These are phyloP conservation scores for Oryzias sinensis DNA, from an alignment of 2,797 vertebrate species.

Conservation along the genomic window DNA sequence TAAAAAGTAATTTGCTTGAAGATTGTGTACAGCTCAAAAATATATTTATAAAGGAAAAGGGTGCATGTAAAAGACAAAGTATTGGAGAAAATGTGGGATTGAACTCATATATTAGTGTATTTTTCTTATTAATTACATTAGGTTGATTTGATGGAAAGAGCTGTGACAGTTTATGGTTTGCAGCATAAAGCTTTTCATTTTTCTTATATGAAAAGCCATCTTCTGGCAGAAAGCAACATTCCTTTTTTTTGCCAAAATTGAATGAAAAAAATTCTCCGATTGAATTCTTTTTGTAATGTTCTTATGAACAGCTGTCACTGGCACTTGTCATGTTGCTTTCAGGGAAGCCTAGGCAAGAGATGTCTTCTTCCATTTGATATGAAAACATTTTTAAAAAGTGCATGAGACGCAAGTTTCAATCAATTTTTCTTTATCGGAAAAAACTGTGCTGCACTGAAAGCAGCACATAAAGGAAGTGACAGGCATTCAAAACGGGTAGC, in stretches of 20 bases:
- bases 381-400: background rate
- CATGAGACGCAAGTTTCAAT: conserved; percentile 8
- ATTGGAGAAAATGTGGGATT: too few species aligned
- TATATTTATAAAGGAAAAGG: background rate
- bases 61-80: background rate
- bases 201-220: too few species aligned
- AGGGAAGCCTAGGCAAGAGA: background rate
- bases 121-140: too few species aligned
- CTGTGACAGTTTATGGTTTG: too few species aligned
- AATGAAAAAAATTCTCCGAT: too few species aligned
- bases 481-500: conserved; percentile 5
- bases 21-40: background rate
- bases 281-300: too few species aligned
- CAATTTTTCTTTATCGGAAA: background rate
- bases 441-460: conserved; percentile 20
- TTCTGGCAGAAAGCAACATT: too few species aligned
- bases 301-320: too few species aligned
- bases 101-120: too few species aligned
- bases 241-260: too few species aligned
- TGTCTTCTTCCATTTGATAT: background rate
- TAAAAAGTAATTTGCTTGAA: conserved; percentile 6
- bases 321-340: background rate
- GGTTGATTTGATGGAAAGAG: too few species aligned
- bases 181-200: too few species aligned
- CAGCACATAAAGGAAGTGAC: background rate